A percentile compares a stretch with the other conserved stretches of the same genome.
Evolutionary conservation across 1,140 invertebrate species (phyloP).

Genomic region (Polypedilum pembai): DNA sequence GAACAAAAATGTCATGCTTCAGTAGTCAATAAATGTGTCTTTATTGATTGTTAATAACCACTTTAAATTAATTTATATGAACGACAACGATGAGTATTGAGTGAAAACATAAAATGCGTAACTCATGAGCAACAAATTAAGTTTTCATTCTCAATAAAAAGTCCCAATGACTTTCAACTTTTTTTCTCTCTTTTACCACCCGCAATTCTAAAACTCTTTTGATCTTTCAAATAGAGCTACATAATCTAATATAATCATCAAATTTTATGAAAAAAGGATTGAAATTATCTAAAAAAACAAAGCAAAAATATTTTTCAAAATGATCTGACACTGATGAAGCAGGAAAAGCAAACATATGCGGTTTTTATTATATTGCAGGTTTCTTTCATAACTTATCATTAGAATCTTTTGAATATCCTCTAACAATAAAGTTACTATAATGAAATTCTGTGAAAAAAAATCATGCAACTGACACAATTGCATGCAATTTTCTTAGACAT

Average conservation of each 20-base stretch:
- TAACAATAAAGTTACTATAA: background rate
- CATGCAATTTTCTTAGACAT: background rate
- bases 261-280: too few species aligned
- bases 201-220: background rate
- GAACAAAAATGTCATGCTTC: slow-evolving; percentile 1
- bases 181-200: background rate
- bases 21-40: background rate
- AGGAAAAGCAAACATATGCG: slow-evolving; percentile 14
- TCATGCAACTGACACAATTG: slow-evolving; percentile 16
- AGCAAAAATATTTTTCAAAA: background rate
- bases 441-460: background rate
- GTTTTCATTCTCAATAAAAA: slow-evolving; percentile 2
- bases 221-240: background rate
- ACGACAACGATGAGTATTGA: background rate
- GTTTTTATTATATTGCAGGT: background rate
- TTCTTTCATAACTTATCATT: background rate
- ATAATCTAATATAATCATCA: background rate
- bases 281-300: too few species aligned
- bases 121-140: slow-evolving; percentile 6
- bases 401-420: background rate
- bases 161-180: background rate
- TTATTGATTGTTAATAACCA: slow-evolving; percentile 19
- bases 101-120: slow-evolving; percentile 3
- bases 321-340: background rate
- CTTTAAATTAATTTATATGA: slow-evolving; percentile 2